Evolutionary conservation across 2,113 vertebrate species (phyloP).

Genomic region (Triplophysa tibetana): DNA sequence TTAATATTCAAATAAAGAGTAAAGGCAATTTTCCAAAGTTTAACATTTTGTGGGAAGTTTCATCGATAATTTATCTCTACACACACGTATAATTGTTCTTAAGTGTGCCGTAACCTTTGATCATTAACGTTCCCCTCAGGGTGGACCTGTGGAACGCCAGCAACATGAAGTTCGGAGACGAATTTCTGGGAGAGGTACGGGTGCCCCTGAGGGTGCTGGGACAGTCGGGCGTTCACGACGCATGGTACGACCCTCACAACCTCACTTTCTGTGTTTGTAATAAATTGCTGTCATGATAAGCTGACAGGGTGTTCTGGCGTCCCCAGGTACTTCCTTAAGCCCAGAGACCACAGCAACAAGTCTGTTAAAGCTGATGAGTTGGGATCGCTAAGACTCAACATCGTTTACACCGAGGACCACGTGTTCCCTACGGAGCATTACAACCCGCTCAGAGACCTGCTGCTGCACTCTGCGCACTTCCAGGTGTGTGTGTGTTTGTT

Average conservation of each 20-base stretch:
- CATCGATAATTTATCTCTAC: no score
- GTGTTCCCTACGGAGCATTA: conserved; percentile 94
- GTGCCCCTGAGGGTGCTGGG: conserved; percentile 87
- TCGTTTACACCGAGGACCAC: conserved; percentile 98
- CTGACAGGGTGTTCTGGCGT: background rate
- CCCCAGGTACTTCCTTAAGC: conserved; percentile 94
- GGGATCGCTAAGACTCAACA: conserved; percentile 92
- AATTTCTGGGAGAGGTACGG: conserved; percentile 92
- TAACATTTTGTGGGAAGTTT: no score
- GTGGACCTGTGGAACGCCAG: conserved; percentile 98
- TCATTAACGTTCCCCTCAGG: conserved; percentile 66
- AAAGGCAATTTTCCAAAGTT: no score
- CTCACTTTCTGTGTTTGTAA: background rate
- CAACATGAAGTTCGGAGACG: conserved; percentile 96
- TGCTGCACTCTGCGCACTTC: conserved; percentile 86
- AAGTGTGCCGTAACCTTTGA: background rate
- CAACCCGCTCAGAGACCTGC: conserved; percentile 85
- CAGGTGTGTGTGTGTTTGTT: conserved; percentile 73
- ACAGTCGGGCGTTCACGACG: conserved; percentile 86
- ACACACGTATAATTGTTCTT: no score
- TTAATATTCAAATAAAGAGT: no score
- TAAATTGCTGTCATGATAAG: background rate
- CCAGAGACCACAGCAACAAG: conserved; percentile 90
- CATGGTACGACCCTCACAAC: conserved; percentile 77
- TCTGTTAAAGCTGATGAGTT: conserved; percentile 91